These are phyloP conservation scores for Perdita meconis DNA, from an alignment of 2,888 invertebrate genomes.

Conservation along the genomic window DNA sequence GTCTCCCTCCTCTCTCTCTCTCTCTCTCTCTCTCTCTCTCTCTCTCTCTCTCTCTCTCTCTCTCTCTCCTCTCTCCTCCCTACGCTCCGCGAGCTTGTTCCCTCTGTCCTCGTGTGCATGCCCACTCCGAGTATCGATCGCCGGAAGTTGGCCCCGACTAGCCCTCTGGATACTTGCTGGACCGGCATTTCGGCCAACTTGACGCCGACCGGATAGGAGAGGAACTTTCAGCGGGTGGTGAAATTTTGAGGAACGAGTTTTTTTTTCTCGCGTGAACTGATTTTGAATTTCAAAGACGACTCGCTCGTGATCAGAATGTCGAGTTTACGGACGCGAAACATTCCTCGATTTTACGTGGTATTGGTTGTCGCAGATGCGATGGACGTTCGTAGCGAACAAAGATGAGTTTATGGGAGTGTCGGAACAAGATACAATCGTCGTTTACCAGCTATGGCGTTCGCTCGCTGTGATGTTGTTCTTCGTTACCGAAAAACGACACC, in stretches of 20 bases:
- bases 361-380: slow-evolving; percentile 36
- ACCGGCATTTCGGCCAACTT: slow-evolving; percentile 42
- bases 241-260: not conserved
- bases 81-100: slow-evolving; percentile 17
- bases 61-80: not conserved
- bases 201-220: not conserved
- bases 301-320: too few species aligned
- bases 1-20: not conserved
- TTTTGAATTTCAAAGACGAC: too few species aligned
- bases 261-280: not conserved
- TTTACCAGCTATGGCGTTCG: too few species aligned
- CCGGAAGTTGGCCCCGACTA: slow-evolving; percentile 59
- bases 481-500: too few species aligned
- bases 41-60: too few species aligned
- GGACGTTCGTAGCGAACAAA: slow-evolving; percentile 38
- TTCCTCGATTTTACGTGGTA: slow-evolving; percentile 46
- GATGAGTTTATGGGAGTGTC: slow-evolving; percentile 77
- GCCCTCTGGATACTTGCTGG: slow-evolving; percentile 45
- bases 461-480: too few species aligned
- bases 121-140: slow-evolving; percentile 60
- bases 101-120: slow-evolving; percentile 36
- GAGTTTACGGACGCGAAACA: too few species aligned
- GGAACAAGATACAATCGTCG: slow-evolving; percentile 74
- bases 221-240: not conserved
- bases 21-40: not conserved